A percentile compares a stretch with the other conserved stretches of the same genome.
These are phyloP conservation scores for Anolis sagrei DNA, from an alignment of 2,113 vertebrate genomes.

Conservation along the genomic window DNA sequence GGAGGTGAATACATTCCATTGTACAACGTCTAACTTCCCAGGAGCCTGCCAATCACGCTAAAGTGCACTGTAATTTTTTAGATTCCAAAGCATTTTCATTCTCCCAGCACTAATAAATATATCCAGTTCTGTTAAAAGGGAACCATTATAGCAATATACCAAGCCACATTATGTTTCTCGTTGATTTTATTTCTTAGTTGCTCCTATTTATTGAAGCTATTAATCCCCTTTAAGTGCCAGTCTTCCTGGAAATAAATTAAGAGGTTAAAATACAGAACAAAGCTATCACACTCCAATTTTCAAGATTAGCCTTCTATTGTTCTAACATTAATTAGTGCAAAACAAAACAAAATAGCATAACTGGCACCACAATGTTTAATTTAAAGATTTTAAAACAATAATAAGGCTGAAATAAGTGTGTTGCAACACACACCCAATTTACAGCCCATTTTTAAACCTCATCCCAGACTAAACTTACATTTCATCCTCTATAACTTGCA, in stretches of 20 bases:
- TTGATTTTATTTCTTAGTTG: constrained; percentile 49
- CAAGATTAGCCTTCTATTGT: not conserved
- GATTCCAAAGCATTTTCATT: constrained; percentile 44
- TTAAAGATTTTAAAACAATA: not conserved
- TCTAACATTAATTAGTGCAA: not conserved
- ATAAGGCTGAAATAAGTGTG: not conserved
- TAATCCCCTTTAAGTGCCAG: constrained; percentile 51
- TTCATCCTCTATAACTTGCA: not conserved
- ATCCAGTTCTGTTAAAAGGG: constrained; percentile 11
- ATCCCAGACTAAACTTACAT: not conserved
- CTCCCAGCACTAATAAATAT: constrained; percentile 48
- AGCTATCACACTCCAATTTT: constrained; percentile 30
- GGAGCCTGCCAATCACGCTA: constrained; percentile 52
- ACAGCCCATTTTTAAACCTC: not conserved
- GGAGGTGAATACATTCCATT: constrained; percentile 51
- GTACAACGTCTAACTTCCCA: constrained; percentile 60
- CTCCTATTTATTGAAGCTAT: constrained; percentile 50
- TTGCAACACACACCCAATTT: not conserved
- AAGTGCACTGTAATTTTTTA: constrained; percentile 55
- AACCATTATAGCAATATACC: constrained; percentile 42
- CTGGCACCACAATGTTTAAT: not conserved
- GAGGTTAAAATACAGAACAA: constrained; percentile 53
- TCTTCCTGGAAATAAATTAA: constrained; percentile 59
- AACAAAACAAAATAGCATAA: constrained; percentile 2
- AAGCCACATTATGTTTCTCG: constrained; percentile 42